Base-by-base conservation (phyloP, 1,140 invertebrate genomes). In the Agrilus planipennis region DNA sequence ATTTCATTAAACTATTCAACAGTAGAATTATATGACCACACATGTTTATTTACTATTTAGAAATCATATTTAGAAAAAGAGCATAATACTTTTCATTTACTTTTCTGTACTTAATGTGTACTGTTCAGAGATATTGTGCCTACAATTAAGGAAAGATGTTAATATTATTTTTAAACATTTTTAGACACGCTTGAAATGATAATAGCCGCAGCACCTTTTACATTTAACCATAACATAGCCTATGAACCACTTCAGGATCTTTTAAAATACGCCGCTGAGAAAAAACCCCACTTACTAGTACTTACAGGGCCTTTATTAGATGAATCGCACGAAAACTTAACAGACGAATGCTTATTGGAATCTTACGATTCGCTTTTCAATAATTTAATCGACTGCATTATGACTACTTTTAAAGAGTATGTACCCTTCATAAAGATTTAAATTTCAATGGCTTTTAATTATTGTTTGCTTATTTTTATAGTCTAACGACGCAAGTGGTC, bases 281-380 rank as follows among this genome's bases (percentile, higher is more conserved):
- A 82, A 30, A 72, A 76, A 51, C 89, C 89, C 2, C 76, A 93
- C 57, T 62, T 91, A 4, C 69, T 87, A 20, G 71, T 94, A 46
- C 63, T 93, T 34, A 69, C 81, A 4, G 89, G 89, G 0, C 89
- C 89, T 4, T 88, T 93, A 52, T 51, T 91, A 21, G 86, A 92
- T 53, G 62, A 64, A 5, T 74, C 69, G 37, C 77, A 87, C 60
- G 59, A 68, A 1, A 63, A 72, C 18, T 60, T 86, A 18, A 62
- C 67, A 27, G 69, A 76, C 37, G 65, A 68, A 36, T 63, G 67
- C 2, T 61, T 76, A 39, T 62, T 63, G 0, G 73, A 78, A 45
- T 76, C 79, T 1, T 85, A 72, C 60, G 75, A 81, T 34, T 67
- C 76, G 3, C 72, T 80, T 41, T 89, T 89, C 55, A 71, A 79